A percentile compares a stretch with the other conserved stretches of the same genome.
These are phyloP conservation scores for Anarrhichthys ocellatus DNA, from an alignment of 2,113 vertebrate genomes.

Conservation along the genomic window DNA sequence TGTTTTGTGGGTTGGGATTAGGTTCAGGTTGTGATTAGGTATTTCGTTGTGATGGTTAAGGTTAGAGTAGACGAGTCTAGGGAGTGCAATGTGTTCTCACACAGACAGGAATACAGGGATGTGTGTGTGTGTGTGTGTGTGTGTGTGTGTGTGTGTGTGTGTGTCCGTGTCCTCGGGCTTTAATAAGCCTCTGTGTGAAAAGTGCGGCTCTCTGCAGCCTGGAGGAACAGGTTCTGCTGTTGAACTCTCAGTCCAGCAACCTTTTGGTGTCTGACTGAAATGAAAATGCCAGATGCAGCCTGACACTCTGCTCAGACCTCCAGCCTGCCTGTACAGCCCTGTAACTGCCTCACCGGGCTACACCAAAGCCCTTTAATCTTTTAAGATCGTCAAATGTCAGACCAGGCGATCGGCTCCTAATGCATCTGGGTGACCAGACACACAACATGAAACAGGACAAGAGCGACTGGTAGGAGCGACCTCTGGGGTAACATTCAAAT, in stretches of 20 bases:
- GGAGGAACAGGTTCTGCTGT: constrained; percentile 26
- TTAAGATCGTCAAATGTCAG: constrained; percentile 32
- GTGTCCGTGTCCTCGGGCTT: constrained; percentile 18
- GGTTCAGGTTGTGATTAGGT: too few relatives aligned
- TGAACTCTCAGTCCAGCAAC: constrained; percentile 27
- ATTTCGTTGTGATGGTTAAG: neutral
- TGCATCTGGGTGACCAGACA: neutral
- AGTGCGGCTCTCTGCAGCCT: constrained; percentile 35
- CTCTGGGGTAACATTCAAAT: neutral
- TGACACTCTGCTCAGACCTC: constrained; percentile 23
- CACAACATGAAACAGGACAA: neutral
- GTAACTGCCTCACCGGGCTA: constrained; percentile 3
- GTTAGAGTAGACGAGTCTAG: neutral
- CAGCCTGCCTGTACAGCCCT: constrained; percentile 1
- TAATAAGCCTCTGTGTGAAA: constrained; percentile 57
- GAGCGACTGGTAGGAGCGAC: neutral
- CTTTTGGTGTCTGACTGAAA: constrained; percentile 46
- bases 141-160: constrained; percentile 21
- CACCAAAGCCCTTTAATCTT: constrained; percentile 27
- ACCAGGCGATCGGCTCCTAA: constrained; percentile 1
- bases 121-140: constrained; percentile 34
- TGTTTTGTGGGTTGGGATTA: too few relatives aligned
- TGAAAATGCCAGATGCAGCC: constrained; percentile 44
- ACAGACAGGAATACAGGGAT: neutral
- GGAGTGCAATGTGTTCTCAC: neutral